Evolutionary conservation across 2,113 vertebrate genomes (phyloP), one percentile per base, ranked within the genome.

Genomic region (Macquaria ambigua): DNA sequence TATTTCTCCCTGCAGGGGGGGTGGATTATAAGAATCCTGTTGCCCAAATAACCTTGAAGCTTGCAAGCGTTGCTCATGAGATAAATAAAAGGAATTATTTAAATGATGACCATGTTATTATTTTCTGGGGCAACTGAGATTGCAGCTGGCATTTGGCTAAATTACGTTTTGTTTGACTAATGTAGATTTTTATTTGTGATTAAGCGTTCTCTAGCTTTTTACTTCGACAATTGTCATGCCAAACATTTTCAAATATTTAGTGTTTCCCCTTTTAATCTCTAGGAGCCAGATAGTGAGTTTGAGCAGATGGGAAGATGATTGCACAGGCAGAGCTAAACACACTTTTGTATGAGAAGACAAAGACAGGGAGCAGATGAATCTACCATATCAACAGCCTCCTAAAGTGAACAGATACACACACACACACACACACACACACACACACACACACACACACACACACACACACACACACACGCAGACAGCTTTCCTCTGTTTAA

Each of bases 281-380:
- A 11, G 8, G 46, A 85, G 81, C 20, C 68, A 71, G 25, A 53
- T 39, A 34, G 59, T 53, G 71, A 72, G 61, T n/a, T 10, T 62
- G 56, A 83, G 79, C 87, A 84, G 87, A 87, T 55, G 56, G 83
- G 50, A 73, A 34, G 73, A 77, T 8, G 28, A 63, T 28, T 61
- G 68, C 16, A 23, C 41, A 56, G 50, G 31, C 37, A 23, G 46
- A 71, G 34, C 52, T 25, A 14, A 56, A 62, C 25, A 59, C 58
- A 58, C 50, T 63, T 66, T 62, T 63, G 18, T 77, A 53, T 63
- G 69, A 79, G 53, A 67, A 73, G 37, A 73, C 73, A 18, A 31
- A 75, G 28, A 58, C 43, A 1, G 1, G 18, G 18, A 80, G 39
- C 69, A 66, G 76, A 85, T 74, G 79, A 90, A 50, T 48, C 64